Base-by-base conservation (phyloP, 2,888 invertebrate genomes). In the Tetranychus truncatus region DNA sequence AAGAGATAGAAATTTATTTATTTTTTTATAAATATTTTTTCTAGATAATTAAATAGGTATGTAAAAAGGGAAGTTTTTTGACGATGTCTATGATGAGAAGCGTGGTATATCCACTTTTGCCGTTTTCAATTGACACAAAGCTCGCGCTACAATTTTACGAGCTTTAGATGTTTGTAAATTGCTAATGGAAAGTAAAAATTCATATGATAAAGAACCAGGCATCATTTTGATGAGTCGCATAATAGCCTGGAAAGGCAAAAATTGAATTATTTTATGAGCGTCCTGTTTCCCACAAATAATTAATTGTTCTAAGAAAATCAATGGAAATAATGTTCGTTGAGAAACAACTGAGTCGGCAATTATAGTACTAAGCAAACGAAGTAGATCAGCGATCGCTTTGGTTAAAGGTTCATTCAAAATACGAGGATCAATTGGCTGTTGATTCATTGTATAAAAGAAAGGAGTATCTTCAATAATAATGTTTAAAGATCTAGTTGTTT, bases 111-210 rank as follows among this genome's bases (percentile, higher is more conserved):
- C 69, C 11, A 45, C 45, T 66, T 74, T 74, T 20, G 71, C 72
- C 9, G 55, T 18, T 65, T 91, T 86, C 80, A 91, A 86, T 80
- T 93, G 87, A 82, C 93, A 92, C 76, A 95, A 84, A 83, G 92
- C 92, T 80, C 91, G 87, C 0, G 93, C 91, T 75, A 92, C 91
- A 76, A 90, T 88, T 81, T 90, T 90, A 75, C 93, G 86, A 1
- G 94, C 92, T 75, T 87, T 86, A 24, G 87, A 83, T 24, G 88
- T 88, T 74, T 88, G 86, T 73, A 92, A 85, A 83, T 93, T 92
- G 82, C 94, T 91, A 77, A 91, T 84, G 80, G 89, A 87, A 73
- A 91, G 84, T 77, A 91, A 85, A 75, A 91, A 84, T 78, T 88
- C 87, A 77, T 88, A 89, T 77, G 87, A 88, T 81, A 91, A 91